Evolutionary conservation across 2,797 vertebrate species (phyloP).

Genomic region (Antrozous pallidus): DNA sequence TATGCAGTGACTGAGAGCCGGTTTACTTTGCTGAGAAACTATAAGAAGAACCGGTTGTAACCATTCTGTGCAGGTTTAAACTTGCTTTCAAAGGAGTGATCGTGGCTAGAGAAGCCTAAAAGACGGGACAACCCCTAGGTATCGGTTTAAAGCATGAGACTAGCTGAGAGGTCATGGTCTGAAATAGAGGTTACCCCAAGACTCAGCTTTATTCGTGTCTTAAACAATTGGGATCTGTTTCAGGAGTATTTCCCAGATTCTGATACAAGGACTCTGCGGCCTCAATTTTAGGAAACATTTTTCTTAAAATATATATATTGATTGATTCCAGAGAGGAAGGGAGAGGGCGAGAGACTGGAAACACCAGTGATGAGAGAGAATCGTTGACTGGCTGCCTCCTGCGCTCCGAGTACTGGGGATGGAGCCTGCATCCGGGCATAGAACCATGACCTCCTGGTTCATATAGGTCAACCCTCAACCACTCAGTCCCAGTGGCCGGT

Average conservation of each 20-base stretch:
- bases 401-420: no score
- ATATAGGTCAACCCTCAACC: not conserved
- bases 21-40: not conserved
- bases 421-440: no score
- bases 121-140: not conserved
- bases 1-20: not conserved
- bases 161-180: not conserved
- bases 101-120: not conserved
- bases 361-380: no score
- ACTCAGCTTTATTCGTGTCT: not conserved
- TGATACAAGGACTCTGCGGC: accelerated
- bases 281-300: not conserved
- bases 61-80: not conserved
- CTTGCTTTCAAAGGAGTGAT: not conserved
- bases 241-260: not conserved
- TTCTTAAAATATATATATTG: no score
- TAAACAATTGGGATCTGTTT: not conserved
- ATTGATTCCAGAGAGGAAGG: no score
- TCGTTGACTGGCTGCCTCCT: no score
- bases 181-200: not conserved
- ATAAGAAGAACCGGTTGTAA: not conserved
- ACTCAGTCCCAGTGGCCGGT: not conserved
- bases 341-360: no score
- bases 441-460: no score
- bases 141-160: not conserved